Evolutionary conservation across 2,888 invertebrate genomes (phyloP).

Genomic region (Orthosia gothica): DNA sequence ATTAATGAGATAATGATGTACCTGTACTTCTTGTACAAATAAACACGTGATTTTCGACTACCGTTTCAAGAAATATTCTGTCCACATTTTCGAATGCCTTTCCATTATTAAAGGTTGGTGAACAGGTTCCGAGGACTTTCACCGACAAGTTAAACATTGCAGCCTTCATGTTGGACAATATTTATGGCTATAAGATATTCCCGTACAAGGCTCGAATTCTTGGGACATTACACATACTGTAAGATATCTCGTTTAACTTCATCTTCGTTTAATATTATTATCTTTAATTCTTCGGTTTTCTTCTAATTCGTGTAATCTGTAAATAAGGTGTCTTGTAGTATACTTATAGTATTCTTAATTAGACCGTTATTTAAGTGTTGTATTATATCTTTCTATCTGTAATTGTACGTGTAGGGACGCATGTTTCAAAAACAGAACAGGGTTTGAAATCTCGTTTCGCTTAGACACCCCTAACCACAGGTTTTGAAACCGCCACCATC

Average conservation of each 20-base stretch:
- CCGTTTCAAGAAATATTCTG: conserved; percentile 7
- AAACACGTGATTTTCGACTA: conserved; percentile 9
- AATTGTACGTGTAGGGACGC: background rate
- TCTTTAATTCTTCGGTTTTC: too few relatives aligned
- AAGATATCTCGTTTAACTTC: conserved; percentile 14
- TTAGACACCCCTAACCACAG: conserved; percentile 62
- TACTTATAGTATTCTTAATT: too few relatives aligned
- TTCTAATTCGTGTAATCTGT: too few relatives aligned
- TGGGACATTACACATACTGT: conserved; percentile 34
- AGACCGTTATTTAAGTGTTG: too few relatives aligned
- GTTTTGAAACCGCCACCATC: conserved; percentile 54
- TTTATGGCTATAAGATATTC: conserved; percentile 50
- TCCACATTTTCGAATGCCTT: conserved; percentile 39
- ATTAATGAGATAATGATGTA: background rate
- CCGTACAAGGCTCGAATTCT: conserved; percentile 44
- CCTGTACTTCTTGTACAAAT: background rate
- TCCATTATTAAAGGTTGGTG: conserved; percentile 47
- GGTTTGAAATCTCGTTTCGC: conserved; percentile 42
- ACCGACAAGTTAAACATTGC: conserved; percentile 39
- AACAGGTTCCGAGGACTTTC: conserved; percentile 62
- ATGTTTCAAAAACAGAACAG: conserved; percentile 47
- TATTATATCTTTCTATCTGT: background rate
- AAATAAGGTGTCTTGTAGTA: too few relatives aligned
- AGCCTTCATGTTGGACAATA: conserved; percentile 54
- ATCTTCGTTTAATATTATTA: background rate